These are phyloP conservation scores for Gadus macrocephalus DNA, from an alignment of 2,113 vertebrate species.

Conservation along the genomic window DNA sequence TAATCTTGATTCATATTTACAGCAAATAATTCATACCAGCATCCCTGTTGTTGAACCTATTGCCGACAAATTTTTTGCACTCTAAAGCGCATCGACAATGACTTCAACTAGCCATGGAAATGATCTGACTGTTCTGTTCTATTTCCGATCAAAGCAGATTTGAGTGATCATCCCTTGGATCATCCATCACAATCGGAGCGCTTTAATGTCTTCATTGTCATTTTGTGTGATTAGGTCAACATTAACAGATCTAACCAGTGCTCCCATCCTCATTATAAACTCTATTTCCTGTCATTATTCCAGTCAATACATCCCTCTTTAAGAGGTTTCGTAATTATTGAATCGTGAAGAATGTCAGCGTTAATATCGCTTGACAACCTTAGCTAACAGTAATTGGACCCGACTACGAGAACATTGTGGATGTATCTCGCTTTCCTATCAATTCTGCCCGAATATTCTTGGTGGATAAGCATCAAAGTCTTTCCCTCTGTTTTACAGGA, in stretches of 20 bases:
- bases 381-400: neutral
- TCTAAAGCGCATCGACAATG: too few relatives aligned
- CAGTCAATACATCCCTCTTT: conserved; percentile 10
- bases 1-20: too few relatives aligned
- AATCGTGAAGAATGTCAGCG: conserved; percentile 13
- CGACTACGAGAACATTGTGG: neutral
- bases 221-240: conserved; percentile 13
- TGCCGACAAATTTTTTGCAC: too few relatives aligned
- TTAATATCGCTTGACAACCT: conserved; percentile 16
- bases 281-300: conserved; percentile 18
- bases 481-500: too few relatives aligned
- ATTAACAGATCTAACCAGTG: conserved; percentile 3
- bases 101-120: too few relatives aligned
- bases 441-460: neutral
- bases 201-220: neutral
- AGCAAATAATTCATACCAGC: too few relatives aligned
- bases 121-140: too few relatives aligned
- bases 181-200: conserved; percentile 4
- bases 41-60: too few relatives aligned
- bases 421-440: neutral
- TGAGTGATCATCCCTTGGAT: neutral
- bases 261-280: conserved; percentile 23
- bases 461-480: too few relatives aligned
- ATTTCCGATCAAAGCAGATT: conserved; percentile 5
- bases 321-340: conserved; percentile 1